These are phyloP conservation scores for Mionectes macconnelli DNA, from an alignment of 2,113 vertebrate genomes.

Conservation along the genomic window DNA sequence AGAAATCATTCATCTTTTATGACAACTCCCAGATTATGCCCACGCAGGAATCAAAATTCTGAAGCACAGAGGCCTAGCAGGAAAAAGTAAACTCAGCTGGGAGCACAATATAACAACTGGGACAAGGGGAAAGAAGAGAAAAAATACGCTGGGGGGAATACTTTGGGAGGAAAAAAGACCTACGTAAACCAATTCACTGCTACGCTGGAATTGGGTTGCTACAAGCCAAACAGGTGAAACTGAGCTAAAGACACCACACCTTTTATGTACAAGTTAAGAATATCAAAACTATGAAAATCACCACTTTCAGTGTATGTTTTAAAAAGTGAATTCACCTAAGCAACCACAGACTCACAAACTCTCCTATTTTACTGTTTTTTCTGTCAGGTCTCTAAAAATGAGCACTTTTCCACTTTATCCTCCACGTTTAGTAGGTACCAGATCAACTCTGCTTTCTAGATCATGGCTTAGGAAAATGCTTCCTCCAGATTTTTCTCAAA, in stretches of 20 bases:
- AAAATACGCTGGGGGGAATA: fast-evolving
- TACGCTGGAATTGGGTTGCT: background rate
- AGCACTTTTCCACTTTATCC: background rate
- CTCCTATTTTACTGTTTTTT: background rate
- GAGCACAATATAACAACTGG: background rate
- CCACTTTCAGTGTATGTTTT: background rate
- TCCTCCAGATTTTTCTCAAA: background rate
- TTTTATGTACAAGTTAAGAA: background rate
- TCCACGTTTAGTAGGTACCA: background rate
- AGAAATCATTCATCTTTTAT: background rate
- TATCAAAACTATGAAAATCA: background rate
- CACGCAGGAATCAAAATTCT: background rate
- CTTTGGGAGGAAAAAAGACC: background rate
- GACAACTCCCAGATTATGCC: background rate
- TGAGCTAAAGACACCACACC: background rate
- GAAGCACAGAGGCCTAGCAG: background rate
- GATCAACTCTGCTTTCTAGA: background rate
- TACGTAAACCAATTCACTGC: background rate
- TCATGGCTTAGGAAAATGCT: background rate
- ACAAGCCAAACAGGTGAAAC: background rate
- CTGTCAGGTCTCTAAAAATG: background rate
- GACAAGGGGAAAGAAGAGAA: background rate
- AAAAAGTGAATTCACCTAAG: background rate
- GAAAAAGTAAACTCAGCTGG: background rate
- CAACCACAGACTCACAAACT: background rate